phyloP scores from a whole-genome alignment of 2,888 invertebrate species.

The Caenorhabditis sp. region DNA sequence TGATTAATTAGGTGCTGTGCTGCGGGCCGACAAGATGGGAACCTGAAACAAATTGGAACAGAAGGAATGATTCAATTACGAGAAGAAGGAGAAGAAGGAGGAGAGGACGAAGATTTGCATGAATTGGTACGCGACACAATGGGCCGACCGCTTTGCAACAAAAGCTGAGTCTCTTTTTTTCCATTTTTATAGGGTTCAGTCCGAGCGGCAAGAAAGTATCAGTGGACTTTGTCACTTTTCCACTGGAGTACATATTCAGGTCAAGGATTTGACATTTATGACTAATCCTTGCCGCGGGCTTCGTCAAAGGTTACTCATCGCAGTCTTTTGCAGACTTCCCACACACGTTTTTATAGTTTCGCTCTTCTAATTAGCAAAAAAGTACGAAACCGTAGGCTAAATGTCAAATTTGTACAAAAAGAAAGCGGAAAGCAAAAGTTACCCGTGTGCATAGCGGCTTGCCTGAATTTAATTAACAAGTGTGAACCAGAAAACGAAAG shows the following conservation, averaged over 20 bases:
- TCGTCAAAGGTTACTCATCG: constrained; percentile 3
- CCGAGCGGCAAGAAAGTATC: background rate
- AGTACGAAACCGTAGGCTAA: background rate
- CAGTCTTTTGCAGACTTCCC: background rate
- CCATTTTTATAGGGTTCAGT: background rate
- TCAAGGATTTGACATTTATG: constrained; percentile 45
- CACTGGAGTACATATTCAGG: constrained; percentile 23
- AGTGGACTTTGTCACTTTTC: constrained; percentile 3
- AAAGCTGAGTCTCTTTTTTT: background rate
- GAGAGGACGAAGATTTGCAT: constrained; percentile 33
- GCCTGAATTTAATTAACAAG: constrained; percentile 43
- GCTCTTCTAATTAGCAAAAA: background rate
- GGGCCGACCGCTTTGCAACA: constrained; percentile 6
- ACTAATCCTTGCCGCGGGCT: constrained; percentile 24
- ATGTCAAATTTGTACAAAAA: background rate
- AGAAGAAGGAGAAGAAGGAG: constrained; percentile 14
- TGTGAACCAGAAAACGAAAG: constrained; percentile 32
- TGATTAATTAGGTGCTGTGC: constrained; percentile 47
- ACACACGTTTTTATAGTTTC: background rate
- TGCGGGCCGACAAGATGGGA: constrained; percentile 16
- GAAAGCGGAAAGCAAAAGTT: constrained; percentile 6
- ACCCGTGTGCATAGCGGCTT: constrained; percentile 23
- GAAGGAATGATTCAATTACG: constrained; percentile 52
- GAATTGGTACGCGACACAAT: constrained; percentile 2
- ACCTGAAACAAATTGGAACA: constrained; percentile 52